Conservation (phyloP, 2,113 vertebrate species). For the Struthio camelus region DNA sequence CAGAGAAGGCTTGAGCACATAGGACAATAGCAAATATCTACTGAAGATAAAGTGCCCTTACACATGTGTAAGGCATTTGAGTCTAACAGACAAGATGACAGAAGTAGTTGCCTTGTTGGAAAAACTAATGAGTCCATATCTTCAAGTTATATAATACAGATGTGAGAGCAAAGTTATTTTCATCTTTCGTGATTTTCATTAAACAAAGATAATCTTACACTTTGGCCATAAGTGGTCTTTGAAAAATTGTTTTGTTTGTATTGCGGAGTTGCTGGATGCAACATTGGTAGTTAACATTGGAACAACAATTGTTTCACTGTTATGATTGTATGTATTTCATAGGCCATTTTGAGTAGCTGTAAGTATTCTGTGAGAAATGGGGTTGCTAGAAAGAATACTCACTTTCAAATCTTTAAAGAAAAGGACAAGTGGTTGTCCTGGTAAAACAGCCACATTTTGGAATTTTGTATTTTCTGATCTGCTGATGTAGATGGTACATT, state of each 20-base stretch:
- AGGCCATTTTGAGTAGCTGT: neutral
- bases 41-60: neutral
- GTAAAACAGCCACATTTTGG: neutral
- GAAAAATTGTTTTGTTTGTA: neutral
- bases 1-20: neutral
- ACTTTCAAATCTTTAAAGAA: neutral
- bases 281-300: neutral
- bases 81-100: neutral
- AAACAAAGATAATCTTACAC: neutral
- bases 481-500: neutral
- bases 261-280: neutral
- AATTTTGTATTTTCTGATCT: neutral
- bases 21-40: neutral
- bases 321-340: neutral
- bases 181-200: neutral
- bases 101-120: neutral
- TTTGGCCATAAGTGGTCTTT: neutral
- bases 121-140: neutral
- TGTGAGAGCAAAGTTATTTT: neutral
- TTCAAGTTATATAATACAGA: neutral
- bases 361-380: neutral
- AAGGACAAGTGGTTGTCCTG: neutral
- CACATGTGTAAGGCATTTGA: neutral
- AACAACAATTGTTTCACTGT: neutral
- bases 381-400: neutral